phyloP scores from a whole-genome alignment of 2,797 vertebrate genomes.

The Cheirogaleus major region DNA sequence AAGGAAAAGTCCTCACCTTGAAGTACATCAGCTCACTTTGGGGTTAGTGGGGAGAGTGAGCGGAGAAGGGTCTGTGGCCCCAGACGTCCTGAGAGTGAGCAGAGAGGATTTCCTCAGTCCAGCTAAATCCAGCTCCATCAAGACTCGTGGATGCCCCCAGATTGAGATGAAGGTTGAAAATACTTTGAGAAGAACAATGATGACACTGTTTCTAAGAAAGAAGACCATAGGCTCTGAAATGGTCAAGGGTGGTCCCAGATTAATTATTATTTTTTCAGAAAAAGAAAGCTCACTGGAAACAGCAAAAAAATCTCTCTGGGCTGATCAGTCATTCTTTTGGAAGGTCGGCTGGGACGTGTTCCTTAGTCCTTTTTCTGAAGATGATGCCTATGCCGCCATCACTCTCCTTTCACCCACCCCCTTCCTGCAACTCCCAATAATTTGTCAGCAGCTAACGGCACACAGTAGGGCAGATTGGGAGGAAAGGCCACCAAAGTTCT shows the following conservation, averaged over 20 bases:
- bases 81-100: neutral
- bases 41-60: neutral
- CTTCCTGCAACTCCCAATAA: neutral
- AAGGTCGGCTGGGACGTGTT: neutral
- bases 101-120: neutral
- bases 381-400: constrained; percentile 32
- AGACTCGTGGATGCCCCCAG: neutral
- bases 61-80: neutral
- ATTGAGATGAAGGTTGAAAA: neutral
- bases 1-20: neutral
- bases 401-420: neutral
- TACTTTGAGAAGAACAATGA: neutral
- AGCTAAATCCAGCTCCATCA: neutral
- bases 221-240: neutral
- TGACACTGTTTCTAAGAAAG: neutral
- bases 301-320: neutral
- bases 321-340: constrained; percentile 62
- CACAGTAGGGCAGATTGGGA: neutral
- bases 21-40: neutral
- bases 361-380: constrained; percentile 24
- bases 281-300: neutral
- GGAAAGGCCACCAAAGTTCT: constrained; percentile 59
- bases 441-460: neutral
- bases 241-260: neutral
- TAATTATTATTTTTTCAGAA: neutral